phyloP scores from a whole-genome alignment of 2,113 vertebrate genomes.

The Grus americana region DNA sequence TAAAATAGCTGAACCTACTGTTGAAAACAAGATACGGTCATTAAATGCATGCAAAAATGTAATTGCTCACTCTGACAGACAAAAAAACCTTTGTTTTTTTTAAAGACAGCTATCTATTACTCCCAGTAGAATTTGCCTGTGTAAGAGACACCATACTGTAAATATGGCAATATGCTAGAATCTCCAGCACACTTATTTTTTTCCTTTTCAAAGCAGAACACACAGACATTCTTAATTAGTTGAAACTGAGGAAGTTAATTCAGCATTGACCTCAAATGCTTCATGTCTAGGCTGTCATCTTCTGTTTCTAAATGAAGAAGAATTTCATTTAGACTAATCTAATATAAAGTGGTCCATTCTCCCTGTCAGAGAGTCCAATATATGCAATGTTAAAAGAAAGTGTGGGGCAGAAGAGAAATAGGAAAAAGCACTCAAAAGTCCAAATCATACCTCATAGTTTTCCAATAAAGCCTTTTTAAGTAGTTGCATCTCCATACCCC shows the following conservation, averaged over 20 bases:
- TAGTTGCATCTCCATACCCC: neutral
- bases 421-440: neutral
- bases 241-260: slow-evolving; percentile 1
- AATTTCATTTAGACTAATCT: slow-evolving; percentile 8
- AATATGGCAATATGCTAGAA: neutral
- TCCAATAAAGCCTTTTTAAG: neutral
- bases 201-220: neutral
- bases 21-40: neutral
- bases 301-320: slow-evolving; percentile 26
- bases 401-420: neutral
- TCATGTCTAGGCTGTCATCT: neutral
- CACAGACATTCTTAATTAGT: slow-evolving; percentile 2
- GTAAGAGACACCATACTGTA: neutral
- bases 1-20: neutral
- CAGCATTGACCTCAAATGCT: neutral
- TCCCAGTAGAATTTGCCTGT: neutral
- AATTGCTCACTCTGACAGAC: neutral
- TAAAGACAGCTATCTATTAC: neutral
- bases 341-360: neutral
- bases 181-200: neutral
- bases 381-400: neutral
- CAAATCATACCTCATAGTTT: neutral
- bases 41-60: neutral
- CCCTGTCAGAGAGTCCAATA: neutral
- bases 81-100: neutral